These are phyloP conservation scores for Drosophila trapezifrons DNA, from an alignment of 1,140 invertebrate species.

Conservation along the genomic window DNA sequence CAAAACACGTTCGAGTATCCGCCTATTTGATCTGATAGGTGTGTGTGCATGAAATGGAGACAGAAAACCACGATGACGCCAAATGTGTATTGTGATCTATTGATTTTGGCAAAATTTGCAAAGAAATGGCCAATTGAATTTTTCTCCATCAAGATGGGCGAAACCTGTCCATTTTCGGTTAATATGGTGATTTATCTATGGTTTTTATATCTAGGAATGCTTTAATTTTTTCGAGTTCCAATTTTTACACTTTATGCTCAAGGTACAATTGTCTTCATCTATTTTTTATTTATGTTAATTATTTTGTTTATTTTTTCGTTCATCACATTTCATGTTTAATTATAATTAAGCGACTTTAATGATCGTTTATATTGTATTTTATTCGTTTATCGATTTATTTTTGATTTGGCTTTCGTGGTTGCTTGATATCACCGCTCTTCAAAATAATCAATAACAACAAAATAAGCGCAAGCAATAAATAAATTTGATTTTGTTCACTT, in stretches of 20 bases:
- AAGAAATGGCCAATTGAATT: conserved; percentile 62
- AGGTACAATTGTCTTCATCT: conserved; percentile 74
- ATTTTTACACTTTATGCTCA: conserved; percentile 71
- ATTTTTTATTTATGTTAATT: conserved; percentile 43
- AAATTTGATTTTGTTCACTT: conserved; percentile 71
- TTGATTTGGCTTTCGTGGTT: conserved; percentile 79
- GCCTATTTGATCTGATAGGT: conserved; percentile 30
- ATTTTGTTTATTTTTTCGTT: conserved; percentile 46
- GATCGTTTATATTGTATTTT: conserved; percentile 52
- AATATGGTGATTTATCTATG: conserved; percentile 35
- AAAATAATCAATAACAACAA: conserved; percentile 49
- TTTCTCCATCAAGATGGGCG: conserved; percentile 58
- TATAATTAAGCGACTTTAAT: conserved; percentile 61
- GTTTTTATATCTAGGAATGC: conserved; percentile 52
- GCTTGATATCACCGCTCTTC: conserved; percentile 70
- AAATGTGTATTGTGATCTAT: conserved; percentile 39
- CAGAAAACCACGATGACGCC: conserved; percentile 14
- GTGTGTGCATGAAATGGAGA: conserved; percentile 24
- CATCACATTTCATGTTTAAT: conserved; percentile 78
- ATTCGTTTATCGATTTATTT: conserved; percentile 69
- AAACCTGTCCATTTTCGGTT: conserved; percentile 65
- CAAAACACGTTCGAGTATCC: conserved; percentile 17
- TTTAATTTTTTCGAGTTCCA: conserved; percentile 60
- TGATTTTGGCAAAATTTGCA: conserved; percentile 82
- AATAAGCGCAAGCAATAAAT: conserved; percentile 44